A percentile compares a stretch with the other conserved stretches of the same genome.
Evolutionary conservation across 1,140 invertebrate species (phyloP).

Genomic region (Caenorhabditis inopinata): DNA sequence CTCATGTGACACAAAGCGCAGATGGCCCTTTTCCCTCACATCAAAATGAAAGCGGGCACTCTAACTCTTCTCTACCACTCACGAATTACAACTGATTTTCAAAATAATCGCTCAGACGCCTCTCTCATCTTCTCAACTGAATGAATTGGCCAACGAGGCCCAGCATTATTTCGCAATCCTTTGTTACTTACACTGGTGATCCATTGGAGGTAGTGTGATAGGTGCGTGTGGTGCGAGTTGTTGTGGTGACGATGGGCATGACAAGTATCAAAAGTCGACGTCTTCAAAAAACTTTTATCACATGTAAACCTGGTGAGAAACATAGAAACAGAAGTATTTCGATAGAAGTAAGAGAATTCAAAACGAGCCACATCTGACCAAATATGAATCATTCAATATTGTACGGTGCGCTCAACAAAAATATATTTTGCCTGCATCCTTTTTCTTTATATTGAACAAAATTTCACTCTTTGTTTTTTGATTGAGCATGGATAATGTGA

Average conservation of each 20-base stretch:
- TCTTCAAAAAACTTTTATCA: not conserved
- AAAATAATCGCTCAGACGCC: not conserved
- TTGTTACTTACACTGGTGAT: constrained; percentile 17
- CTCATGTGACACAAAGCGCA: constrained; percentile 21
- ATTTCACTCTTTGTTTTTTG: too few species aligned
- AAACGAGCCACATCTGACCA: too few species aligned
- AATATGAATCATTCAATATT: too few species aligned
- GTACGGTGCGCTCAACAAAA: too few species aligned
- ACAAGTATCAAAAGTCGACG: not conserved
- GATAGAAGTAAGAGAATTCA: too few species aligned
- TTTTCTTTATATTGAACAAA: too few species aligned
- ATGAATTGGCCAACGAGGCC: not conserved
- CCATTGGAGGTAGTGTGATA: constrained; percentile 13
- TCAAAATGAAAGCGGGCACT: not conserved
- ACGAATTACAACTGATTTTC: constrained; percentile 20
- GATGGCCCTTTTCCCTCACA: not conserved
- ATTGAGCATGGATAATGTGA: too few species aligned
- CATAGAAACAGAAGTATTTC: not conserved
- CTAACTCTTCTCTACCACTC: not conserved
- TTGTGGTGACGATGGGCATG: constrained; percentile 30
- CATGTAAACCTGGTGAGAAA: not conserved
- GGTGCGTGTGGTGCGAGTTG: constrained; percentile 14
- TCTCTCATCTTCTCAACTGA: not conserved
- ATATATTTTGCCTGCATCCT: too few species aligned
- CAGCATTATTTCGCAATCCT: not conserved